These are phyloP conservation scores for Chiroxiphia lanceolata DNA, from an alignment of 2,797 vertebrate species.

Conservation along the genomic window DNA sequence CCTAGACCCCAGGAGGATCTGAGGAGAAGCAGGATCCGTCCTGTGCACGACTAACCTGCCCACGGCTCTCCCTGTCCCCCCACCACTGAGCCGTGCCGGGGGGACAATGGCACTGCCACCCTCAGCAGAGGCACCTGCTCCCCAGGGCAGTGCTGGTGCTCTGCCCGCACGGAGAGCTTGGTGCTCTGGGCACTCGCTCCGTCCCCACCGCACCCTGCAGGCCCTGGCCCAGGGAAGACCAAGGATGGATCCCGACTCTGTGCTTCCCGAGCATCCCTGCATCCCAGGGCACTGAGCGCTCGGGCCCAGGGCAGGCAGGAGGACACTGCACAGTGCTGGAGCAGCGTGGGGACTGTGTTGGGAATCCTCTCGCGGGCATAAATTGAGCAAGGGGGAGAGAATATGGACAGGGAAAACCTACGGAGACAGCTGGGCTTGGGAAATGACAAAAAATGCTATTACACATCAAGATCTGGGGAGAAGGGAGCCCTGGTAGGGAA, in stretches of 20 bases:
- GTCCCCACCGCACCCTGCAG: not conserved
- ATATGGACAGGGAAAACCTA: not conserved
- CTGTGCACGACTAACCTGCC: not conserved
- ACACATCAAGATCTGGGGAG: not conserved
- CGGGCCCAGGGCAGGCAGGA: accelerated
- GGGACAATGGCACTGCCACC: not conserved
- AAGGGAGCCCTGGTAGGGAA: not conserved
- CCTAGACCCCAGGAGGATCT: not conserved
- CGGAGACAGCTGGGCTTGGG: not conserved
- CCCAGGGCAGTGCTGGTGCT: not conserved
- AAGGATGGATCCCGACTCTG: not conserved
- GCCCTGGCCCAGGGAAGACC: not conserved
- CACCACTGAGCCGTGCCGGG: not conserved
- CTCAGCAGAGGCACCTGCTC: not conserved
- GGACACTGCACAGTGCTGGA: not conserved
- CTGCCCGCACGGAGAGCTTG: not conserved
- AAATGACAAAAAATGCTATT: not conserved
- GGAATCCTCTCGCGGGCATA: not conserved
- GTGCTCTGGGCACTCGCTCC: not conserved
- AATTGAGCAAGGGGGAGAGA: not conserved
- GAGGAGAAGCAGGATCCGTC: not conserved
- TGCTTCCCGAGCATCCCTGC: not conserved
- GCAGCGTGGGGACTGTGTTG: not conserved
- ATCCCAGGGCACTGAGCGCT: not conserved
- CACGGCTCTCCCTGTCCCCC: not conserved